Evolutionary conservation across 1,140 invertebrate genomes (phyloP).

Genomic region (Bombus waltoni): DNA sequence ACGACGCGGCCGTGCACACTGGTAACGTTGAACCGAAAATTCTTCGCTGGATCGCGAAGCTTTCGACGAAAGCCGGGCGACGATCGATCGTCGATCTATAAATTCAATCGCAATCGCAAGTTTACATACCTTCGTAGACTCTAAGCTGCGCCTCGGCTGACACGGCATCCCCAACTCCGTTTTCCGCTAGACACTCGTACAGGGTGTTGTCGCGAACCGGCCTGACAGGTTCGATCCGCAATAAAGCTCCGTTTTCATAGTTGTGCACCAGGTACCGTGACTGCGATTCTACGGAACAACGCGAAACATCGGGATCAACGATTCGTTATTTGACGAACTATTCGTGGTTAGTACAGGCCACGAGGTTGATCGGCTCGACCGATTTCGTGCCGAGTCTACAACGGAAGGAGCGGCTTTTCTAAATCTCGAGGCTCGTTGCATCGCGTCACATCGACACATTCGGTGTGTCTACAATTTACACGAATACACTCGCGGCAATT

Average conservation of each 20-base stretch:
- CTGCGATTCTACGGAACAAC: conserved; percentile 84
- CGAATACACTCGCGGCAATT: no score
- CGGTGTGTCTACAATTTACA: no score
- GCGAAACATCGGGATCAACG: conserved; percentile 7
- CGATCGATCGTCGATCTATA: not conserved
- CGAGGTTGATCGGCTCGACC: no score
- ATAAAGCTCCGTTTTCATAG: conserved; percentile 89
- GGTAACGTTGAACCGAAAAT: not conserved
- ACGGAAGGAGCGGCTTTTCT: no score
- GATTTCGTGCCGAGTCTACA: no score
- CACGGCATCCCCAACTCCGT: conserved; percentile 97
- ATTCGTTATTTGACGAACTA: no score
- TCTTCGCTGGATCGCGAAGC: not conserved
- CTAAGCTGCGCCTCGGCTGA: conserved; percentile 92
- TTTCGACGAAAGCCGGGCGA: not conserved
- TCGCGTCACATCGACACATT: no score
- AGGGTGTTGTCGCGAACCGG: conserved; percentile 91
- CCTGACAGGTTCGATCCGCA: conserved; percentile 96
- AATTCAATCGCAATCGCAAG: not conserved
- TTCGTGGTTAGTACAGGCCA: no score
- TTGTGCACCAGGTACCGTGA: conserved; percentile 88
- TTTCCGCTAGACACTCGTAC: conserved; percentile 98
- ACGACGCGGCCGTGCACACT: not conserved
- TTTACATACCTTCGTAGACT: conserved; percentile 92
- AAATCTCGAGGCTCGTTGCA: rapidly evolving